Percentiles rank a stretch among this genome's conserved stretches.
Conservation (phyloP, 1,140 invertebrate species). For the Diorhabda sublineata region DNA sequence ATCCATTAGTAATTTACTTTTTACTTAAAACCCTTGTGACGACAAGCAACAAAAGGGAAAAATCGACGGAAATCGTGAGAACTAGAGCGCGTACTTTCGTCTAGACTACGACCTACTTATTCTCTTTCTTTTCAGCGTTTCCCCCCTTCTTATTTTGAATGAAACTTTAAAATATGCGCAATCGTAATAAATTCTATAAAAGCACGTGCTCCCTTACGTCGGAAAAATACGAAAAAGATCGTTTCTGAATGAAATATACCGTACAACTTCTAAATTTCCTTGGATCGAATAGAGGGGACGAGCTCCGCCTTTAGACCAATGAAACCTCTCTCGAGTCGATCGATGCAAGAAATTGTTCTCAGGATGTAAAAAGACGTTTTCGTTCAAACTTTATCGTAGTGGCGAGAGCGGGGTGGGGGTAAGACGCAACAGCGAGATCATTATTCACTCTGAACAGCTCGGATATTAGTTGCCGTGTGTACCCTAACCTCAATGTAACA, state of each 20-base stretch:
- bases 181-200: conserved; percentile 33
- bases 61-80: neutral
- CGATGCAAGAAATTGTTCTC: conserved; percentile 48
- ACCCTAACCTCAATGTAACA: conserved; percentile 43
- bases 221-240: conserved; percentile 34
- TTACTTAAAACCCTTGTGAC: neutral
- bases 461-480: conserved; percentile 46
- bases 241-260: conserved; percentile 43
- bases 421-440: conserved; percentile 47
- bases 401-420: conserved; percentile 25
- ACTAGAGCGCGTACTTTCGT: conserved; percentile 4
- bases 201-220: conserved; percentile 34
- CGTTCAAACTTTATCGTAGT: conserved; percentile 39
- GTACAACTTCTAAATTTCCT: conserved; percentile 30
- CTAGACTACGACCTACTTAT: conserved; percentile 14
- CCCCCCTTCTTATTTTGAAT: conserved; percentile 20
- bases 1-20: too few relatives aligned
- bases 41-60: neutral
- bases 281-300: conserved; percentile 32
- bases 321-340: conserved; percentile 32
- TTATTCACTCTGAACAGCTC: conserved; percentile 45
- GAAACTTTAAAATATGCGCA: conserved; percentile 32
- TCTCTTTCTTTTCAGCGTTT: conserved; percentile 13
- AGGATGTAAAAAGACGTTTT: conserved; percentile 49
- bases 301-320: conserved; percentile 45